Evolutionary conservation across 2,888 invertebrate species (phyloP), one percentile per base, ranked within the genome.

Genomic region (Phytoseiulus persimilis): DNA sequence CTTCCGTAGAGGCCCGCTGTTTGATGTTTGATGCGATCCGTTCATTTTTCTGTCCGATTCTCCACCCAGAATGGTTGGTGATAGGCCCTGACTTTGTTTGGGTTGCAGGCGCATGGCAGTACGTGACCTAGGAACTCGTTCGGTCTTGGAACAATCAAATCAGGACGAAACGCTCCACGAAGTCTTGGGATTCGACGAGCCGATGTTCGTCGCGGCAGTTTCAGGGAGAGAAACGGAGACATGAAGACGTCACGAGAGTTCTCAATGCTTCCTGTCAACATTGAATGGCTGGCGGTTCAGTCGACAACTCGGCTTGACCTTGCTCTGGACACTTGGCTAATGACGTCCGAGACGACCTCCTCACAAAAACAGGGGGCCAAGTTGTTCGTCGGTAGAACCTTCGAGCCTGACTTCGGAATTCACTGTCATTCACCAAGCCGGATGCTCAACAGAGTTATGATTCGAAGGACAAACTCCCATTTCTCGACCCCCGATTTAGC

Each of bases 101-200:
- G n/a, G 32, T 87, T 87, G 87, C 87, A 87, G 87, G 33, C 87
- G 87, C 87, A 45, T 87, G 87, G 87, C 87, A 87, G 32, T 87
- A 87, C 87, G 87, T 87, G 32, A 87, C 87, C 31, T 87, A 87
- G 31, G 23, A 45, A 45, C 87, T 32, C 45, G n/a, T 87, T 23
- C 32, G 87, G 65, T 23, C 65, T 65, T 65, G 65, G 65, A 65
- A 65, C 65, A 65, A 65, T 65, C 65, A 65, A 65, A 65, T 65
- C 65, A 65, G 65, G 65, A 28, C 65, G 18, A 65, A 65, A 65
- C 65, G 65, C 65, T 65, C 65, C 65, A 28, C 65, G 65, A 18
- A 28, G 23, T 65, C 28, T 28, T 1, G 65, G 28, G 65, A 14
- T 28, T 18, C 18, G 65, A 65, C 18, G 65, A 65, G 65, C 23